Base-by-base conservation (phyloP, 2,113 vertebrate species). In the Bufo gargarizans region DNA sequence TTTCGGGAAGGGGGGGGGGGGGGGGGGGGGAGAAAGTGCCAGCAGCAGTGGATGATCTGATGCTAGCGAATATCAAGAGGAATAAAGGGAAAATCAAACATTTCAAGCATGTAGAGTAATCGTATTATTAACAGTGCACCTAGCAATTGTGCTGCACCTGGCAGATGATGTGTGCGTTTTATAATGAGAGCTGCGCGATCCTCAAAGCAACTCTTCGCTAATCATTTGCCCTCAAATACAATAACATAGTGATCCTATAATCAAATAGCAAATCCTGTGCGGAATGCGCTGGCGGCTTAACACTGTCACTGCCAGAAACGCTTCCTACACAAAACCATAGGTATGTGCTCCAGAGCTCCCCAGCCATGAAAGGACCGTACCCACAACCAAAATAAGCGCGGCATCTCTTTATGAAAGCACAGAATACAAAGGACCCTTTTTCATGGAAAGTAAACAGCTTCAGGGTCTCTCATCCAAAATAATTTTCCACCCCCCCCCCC, bases 221-320 rank as follows among this genome's bases (percentile, higher is more conserved):
- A 22, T 86, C 90, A 49, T 84, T 90, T 91, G 80, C 76, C 55
- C 3, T 87, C 0, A 0, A 0, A 43, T 43, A 63, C 63, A 89
- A 50, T 53, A 76, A 71, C 45, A 61, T 61, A 67, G 88, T 89
- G 90, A 89, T 45, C 56, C 55, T 79, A 65, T 88, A 69, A 89
- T 91, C 90, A 71, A 81, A 0, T 78, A 85, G 80, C 3, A 20
- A 91, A 90, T 89, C 58, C 16, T 85, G 0, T 85, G 55, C 85
- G 82, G 80, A 91, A 91, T 90, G 33, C 45, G 69, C 0, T 56
- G 85, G 45, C 84, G 33, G 84, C 89, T 82, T 63, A 90, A 86
- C 74, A 61, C 59, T 86, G 20, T 69, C 63, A 79, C 58, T 56
- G 58, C 65, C 58, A 84, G 45, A 55, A 13, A 19, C 3, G n/a